Conservation (phyloP, 2,888 invertebrate genomes). For the Cacoxenus indagator region DNA sequence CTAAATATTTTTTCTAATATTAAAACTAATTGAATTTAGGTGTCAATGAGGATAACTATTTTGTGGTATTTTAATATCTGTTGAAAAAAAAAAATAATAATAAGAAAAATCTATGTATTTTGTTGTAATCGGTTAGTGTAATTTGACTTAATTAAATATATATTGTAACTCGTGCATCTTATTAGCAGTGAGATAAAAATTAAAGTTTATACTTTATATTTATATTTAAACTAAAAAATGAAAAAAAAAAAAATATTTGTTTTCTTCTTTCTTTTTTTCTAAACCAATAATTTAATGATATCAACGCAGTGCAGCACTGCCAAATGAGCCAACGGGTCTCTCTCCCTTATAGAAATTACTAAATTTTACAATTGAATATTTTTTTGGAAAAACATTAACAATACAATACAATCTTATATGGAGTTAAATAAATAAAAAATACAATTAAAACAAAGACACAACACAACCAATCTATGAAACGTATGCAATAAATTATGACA, state of each 20-base stretch:
- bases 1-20: slow-evolving; percentile 3
- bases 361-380: neutral
- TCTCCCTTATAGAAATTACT: slow-evolving; percentile 43
- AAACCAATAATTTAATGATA: slow-evolving; percentile 36
- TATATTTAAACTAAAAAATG: neutral
- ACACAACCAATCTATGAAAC: slow-evolving; percentile 51
- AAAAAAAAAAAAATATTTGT: neutral
- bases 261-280: neutral
- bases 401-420: neutral
- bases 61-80: neutral
- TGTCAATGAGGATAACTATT: neutral
- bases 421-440: slow-evolving; percentile 33
- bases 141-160: neutral
- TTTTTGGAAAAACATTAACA: neutral
- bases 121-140: neutral
- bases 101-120: neutral
- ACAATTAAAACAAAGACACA: neutral
- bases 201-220: neutral
- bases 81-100: neutral
- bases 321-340: slow-evolving; percentile 56
- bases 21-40: neutral
- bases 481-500: slow-evolving; percentile 50
- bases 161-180: neutral
- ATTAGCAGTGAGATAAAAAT: neutral
- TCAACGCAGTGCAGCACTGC: slow-evolving; percentile 61